Evolutionary conservation across 2,888 invertebrate genomes (phyloP), one percentile per base, ranked within the genome.

Genomic region (Eumerus sabulonum): DNA sequence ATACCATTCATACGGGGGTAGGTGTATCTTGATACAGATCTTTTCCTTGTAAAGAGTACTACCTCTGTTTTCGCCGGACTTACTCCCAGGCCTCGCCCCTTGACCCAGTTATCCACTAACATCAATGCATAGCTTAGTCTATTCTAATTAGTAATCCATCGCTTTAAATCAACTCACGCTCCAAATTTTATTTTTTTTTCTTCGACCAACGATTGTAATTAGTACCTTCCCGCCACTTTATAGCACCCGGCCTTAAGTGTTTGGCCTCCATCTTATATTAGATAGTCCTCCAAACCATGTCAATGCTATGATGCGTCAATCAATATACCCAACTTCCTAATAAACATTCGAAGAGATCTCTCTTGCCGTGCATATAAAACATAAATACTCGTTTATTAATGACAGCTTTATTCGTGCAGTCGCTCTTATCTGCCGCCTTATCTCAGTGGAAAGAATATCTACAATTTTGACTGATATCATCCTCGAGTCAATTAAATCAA

Each of bases 291-390:
- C 9, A 59, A 70, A 54, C 42, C 54, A 54, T 62, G 59, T 76
- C 66, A 66, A 54, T 66, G 60, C 13, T 48, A 18, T n/a, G 18
- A 54, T 53, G 47, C 51, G 53, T 64, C 57, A 45, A 47, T 60
- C 54, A 54, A 50, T 59, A 44, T 57, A 44, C 48, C 13, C 66
- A 48, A 66, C 66, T 71, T 71, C 76, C 76, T 48, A 70, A 64
- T 35, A 70, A 57, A 18, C 57, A 57, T 38, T 62, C 44, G 44
- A 62, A 16, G 16, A 62, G 7, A 12, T 13, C 57, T 51, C 13
- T 27, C 27, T 27, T 44, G 40, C 27, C 36, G 13, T 45, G 16
- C 9, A 18, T 14, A 14, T 16, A 16, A 38, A 71, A 38, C 18
- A 47, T 59, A 40, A 73, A 50, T 40, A 45, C n/a, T n/a, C n/a